Conservation (phyloP, 2,113 vertebrate species). For the Rattus rattus region DNA sequence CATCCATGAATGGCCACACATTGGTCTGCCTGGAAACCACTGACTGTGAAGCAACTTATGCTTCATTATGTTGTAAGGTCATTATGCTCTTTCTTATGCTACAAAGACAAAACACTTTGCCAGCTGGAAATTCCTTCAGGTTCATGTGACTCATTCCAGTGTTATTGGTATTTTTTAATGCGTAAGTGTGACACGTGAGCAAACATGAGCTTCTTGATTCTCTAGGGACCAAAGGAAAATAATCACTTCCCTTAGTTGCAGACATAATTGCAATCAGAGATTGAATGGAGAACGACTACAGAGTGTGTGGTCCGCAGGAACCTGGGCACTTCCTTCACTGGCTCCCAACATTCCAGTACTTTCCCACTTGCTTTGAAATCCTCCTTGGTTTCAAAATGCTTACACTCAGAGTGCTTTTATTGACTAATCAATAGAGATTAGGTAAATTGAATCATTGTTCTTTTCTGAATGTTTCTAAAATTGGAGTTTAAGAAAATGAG, state of each 20-base stretch:
- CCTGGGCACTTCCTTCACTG: constrained; percentile 7
- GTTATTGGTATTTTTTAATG: constrained; percentile 21
- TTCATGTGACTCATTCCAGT: not conserved
- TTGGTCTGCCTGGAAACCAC: constrained; percentile 35
- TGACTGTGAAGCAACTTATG: not conserved
- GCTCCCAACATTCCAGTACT: not conserved
- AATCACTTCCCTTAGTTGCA: constrained; percentile 15
- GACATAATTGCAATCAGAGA: constrained; percentile 9
- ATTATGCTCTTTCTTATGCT: not conserved
- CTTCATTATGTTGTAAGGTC: not conserved
- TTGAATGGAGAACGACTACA: not conserved
- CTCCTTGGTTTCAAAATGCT: not conserved
- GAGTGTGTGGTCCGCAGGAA: not conserved
- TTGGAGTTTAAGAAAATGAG: not conserved
- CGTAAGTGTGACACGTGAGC: not conserved
- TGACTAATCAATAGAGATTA: constrained; percentile 46
- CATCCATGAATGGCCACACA: constrained; percentile 13
- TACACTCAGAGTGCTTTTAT: constrained; percentile 18
- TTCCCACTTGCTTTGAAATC: constrained; percentile 2
- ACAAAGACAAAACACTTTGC: constrained; percentile 30
- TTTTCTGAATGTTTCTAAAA: constrained; percentile 49
- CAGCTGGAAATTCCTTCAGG: not conserved
- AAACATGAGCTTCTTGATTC: constrained; percentile 14
- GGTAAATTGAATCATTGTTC: not conserved
- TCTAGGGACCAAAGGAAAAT: not conserved